These are phyloP conservation scores for Drosophila nigrodunni DNA, from an alignment of 1,140 invertebrate species.

Conservation along the genomic window DNA sequence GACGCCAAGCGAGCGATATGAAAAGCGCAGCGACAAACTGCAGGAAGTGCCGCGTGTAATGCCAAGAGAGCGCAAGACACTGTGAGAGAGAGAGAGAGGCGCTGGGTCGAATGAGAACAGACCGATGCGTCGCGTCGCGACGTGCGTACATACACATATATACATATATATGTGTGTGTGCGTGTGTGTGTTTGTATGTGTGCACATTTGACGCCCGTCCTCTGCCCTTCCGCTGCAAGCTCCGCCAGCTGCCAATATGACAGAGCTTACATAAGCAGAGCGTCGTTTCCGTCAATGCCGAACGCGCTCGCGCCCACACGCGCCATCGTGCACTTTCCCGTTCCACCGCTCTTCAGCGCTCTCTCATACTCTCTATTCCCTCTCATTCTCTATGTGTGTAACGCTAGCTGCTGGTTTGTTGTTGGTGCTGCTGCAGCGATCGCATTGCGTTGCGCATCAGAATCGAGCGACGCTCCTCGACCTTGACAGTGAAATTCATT, in stretches of 20 bases:
- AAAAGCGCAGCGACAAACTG: slow-evolving; percentile 58
- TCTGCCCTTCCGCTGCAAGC: not conserved
- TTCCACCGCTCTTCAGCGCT: slow-evolving; percentile 2
- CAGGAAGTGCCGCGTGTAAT: slow-evolving; percentile 58
- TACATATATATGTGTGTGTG: not conserved
- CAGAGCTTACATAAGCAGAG: slow-evolving; percentile 66
- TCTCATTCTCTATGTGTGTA: slow-evolving; percentile 38
- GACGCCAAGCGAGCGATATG: slow-evolving; percentile 29
- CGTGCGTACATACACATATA: not conserved
- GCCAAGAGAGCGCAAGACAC: slow-evolving; percentile 5
- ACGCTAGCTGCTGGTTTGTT: slow-evolving; percentile 14
- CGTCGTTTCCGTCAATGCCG: slow-evolving; percentile 71
- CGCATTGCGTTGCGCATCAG: slow-evolving; percentile 80
- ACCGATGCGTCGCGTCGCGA: not conserved
- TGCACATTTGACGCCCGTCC: slow-evolving; percentile 37
- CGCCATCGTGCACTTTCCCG: slow-evolving; percentile 26
- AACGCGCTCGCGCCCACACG: slow-evolving; percentile 43
- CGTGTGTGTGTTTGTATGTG: slow-evolving; percentile 61
- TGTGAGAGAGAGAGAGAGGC: not conserved
- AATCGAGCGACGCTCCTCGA: slow-evolving; percentile 76
- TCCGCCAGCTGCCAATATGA: slow-evolving; percentile 1
- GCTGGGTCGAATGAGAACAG: not conserved
- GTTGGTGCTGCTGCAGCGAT: slow-evolving; percentile 50
- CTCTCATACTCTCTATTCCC: slow-evolving; percentile 8
- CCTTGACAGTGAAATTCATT: slow-evolving; percentile 84